Evolutionary conservation across 2,113 vertebrate species (phyloP).

Genomic region (Aplodontia rufa): DNA sequence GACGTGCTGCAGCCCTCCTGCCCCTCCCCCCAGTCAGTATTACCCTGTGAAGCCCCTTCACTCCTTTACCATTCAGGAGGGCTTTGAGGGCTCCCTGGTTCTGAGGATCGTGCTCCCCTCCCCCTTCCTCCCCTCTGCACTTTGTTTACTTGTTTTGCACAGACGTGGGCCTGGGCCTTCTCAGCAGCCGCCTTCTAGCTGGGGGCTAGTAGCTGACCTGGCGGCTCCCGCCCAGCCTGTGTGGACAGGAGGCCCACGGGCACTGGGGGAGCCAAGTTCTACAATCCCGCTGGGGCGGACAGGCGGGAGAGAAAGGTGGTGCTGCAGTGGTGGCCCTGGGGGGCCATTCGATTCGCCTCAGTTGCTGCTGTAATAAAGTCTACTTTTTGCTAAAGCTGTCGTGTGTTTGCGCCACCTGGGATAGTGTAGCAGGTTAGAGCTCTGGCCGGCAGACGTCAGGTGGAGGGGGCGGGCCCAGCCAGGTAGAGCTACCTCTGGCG

Average conservation of each 20-base stretch:
- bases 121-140: conserved; percentile 74
- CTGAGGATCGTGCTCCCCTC: conserved; percentile 43
- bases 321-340: conserved; percentile 71
- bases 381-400: conserved; percentile 75
- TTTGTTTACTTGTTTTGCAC: conserved; percentile 84
- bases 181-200: conserved; percentile 68
- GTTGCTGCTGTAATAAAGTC: conserved; percentile 83
- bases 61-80: conserved; percentile 53
- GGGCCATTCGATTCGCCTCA: conserved; percentile 73
- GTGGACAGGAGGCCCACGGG: conserved; percentile 59
- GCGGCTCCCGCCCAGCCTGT: conserved; percentile 63
- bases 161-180: conserved; percentile 76
- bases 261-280: conserved; percentile 57
- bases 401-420: background rate
- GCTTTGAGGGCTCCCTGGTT: conserved; percentile 43
- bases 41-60: conserved; percentile 73
- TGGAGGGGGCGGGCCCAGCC: background rate
- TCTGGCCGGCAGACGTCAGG: too few species aligned
- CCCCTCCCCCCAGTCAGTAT: conserved; percentile 77
- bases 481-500: background rate
- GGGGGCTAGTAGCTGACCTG: conserved; percentile 51
- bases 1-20: conserved; percentile 36
- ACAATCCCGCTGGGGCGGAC: conserved; percentile 67
- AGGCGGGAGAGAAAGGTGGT: conserved; percentile 76
- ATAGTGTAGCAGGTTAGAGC: background rate